phyloP scores from a whole-genome alignment of 2,113 vertebrate species.

The Rhagologus leucostigma region DNA sequence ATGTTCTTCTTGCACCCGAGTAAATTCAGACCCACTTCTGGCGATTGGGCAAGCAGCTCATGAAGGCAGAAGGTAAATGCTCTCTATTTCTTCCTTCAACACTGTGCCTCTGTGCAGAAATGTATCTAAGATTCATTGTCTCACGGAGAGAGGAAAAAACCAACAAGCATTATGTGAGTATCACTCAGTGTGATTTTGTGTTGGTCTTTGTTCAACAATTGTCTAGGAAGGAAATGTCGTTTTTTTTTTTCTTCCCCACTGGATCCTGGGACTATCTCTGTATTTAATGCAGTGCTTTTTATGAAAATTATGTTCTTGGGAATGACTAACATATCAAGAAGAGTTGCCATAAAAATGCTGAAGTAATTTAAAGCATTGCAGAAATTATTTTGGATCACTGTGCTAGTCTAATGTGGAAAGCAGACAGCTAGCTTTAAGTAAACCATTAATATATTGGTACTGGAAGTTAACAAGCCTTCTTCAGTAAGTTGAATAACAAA shows the following conservation, averaged over 20 bases:
- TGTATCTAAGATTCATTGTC: background rate
- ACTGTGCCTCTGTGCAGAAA: background rate
- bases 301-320: background rate
- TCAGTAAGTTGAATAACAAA: background rate
- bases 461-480: background rate
- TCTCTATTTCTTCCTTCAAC: background rate
- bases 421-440: background rate
- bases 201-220: background rate
- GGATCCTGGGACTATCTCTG: background rate
- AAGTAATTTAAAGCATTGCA: background rate
- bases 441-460: background rate
- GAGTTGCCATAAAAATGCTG: background rate
- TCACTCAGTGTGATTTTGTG: background rate
- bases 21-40: background rate
- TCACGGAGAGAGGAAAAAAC: background rate
- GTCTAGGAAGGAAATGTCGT: background rate
- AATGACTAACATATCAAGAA: background rate
- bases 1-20: background rate
- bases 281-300: background rate
- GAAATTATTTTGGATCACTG: background rate
- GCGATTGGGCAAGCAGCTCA: fast-evolving
- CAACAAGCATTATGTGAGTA: background rate
- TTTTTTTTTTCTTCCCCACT: background rate
- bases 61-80: background rate
- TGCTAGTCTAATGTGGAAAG: background rate